phyloP scores from a whole-genome alignment of 2,888 invertebrate species.

The Xestia ashworthii region DNA sequence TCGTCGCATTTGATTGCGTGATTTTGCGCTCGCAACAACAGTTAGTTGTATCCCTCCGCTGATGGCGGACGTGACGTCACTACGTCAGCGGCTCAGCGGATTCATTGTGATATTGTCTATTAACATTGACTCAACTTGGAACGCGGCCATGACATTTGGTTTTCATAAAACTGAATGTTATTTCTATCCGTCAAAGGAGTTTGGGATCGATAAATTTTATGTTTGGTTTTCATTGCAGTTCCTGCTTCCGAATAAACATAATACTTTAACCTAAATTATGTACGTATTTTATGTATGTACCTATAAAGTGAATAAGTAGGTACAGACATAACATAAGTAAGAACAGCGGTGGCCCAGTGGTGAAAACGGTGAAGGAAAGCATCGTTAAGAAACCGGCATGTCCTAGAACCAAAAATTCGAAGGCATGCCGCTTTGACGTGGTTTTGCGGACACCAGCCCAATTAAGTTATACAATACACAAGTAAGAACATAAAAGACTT shows the following conservation, averaged over 20 bases:
- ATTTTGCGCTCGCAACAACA: conserved; percentile 45
- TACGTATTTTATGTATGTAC: neutral
- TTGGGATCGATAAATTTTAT: conserved; percentile 1
- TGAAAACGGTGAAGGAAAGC: no score
- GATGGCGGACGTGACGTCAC: conserved; percentile 29
- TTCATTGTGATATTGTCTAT: conserved; percentile 32
- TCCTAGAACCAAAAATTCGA: no score
- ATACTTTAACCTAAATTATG: neutral
- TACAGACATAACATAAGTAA: no score
- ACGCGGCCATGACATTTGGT: conserved; percentile 47
- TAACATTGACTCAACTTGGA: conserved; percentile 43
- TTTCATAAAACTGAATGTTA: conserved; percentile 34
- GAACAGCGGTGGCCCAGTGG: no score
- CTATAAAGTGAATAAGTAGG: no score
- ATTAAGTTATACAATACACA: no score
- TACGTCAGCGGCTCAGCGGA: conserved; percentile 34
- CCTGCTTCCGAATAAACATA: neutral
- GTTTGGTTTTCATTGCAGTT: conserved; percentile 13
- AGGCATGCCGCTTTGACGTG: no score
- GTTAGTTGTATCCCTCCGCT: neutral
- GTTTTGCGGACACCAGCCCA: no score
- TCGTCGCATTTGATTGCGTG: conserved; percentile 41
- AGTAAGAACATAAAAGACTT: neutral
- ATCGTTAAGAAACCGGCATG: no score
- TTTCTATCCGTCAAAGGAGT: conserved; percentile 5